These are phyloP conservation scores for Meda fulgida DNA, from an alignment of 2,797 vertebrate genomes.

Conservation along the genomic window DNA sequence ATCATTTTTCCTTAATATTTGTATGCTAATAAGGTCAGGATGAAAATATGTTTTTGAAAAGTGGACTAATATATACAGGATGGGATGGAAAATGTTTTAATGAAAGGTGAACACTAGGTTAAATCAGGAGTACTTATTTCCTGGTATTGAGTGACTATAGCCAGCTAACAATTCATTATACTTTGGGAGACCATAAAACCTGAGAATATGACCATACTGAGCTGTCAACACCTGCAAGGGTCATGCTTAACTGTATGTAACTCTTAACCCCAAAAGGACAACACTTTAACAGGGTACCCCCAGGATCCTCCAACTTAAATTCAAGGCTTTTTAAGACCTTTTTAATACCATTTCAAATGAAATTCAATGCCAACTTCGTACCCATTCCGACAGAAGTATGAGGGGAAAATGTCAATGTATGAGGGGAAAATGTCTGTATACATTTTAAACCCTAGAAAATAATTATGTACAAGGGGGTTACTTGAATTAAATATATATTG, in stretches of 20 bases:
- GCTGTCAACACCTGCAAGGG: slow-evolving; percentile 75
- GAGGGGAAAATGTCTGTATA: no score
- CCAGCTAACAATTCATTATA: not conserved
- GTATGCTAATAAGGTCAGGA: not conserved
- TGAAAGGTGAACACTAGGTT: not conserved
- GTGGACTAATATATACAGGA: not conserved
- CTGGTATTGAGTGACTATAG: not conserved
- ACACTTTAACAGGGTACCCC: no score
- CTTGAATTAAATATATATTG: no score
- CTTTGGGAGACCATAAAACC: not conserved
- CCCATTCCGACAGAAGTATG: no score
- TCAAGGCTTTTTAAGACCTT: no score
- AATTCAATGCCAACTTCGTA: no score
- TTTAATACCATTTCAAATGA: no score
- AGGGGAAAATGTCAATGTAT: no score
- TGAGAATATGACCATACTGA: slow-evolving; percentile 37
- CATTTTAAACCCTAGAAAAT: no score
- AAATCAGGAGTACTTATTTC: not conserved
- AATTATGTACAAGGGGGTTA: no score
- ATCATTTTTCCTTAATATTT: not conserved
- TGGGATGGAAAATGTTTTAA: not conserved
- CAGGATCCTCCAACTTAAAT: no score
- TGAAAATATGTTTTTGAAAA: not conserved
- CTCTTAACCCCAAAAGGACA: not conserved
- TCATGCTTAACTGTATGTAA: slow-evolving; percentile 13